Evolutionary conservation across 2,113 vertebrate genomes (phyloP).

Genomic region (Atrichornis clamosus): DNA sequence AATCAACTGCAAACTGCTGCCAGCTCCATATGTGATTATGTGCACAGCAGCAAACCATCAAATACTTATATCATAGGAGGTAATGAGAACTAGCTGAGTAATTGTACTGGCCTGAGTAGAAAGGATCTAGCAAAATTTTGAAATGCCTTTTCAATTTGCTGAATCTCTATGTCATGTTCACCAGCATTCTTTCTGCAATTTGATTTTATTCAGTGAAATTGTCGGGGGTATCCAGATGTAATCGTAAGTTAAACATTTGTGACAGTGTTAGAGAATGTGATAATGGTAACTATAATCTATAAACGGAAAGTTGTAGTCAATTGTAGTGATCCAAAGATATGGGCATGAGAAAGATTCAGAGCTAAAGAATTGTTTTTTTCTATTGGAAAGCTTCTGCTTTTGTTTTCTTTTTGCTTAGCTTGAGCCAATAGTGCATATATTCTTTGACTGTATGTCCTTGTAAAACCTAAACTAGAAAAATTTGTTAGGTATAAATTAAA

Average conservation of each 20-base stretch:
- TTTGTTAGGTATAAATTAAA: not conserved
- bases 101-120: not conserved
- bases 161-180: not conserved
- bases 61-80: not conserved
- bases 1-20: not conserved
- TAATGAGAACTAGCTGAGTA: slow-evolving; percentile 31
- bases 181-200: not conserved
- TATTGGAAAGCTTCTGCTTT: not conserved
- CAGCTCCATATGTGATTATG: not conserved
- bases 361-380: not conserved
- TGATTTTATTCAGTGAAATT: slow-evolving; percentile 25
- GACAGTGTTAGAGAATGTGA: not conserved
- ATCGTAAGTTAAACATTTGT: not conserved
- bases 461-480: not conserved
- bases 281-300: slow-evolving; percentile 9
- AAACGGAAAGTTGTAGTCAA: not conserved
- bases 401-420: not conserved
- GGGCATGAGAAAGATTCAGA: not conserved
- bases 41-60: not conserved
- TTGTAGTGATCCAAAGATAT: not conserved
- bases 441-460: not conserved
- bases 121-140: slow-evolving; percentile 2
- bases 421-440: fast-evolving
- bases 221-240: not conserved
- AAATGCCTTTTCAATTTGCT: slow-evolving; percentile 2